A percentile compares a stretch with the other conserved stretches of the same genome.
These are phyloP conservation scores for Intellagama lesueurii DNA, from an alignment of 2,797 vertebrate genomes.

Conservation along the genomic window DNA sequence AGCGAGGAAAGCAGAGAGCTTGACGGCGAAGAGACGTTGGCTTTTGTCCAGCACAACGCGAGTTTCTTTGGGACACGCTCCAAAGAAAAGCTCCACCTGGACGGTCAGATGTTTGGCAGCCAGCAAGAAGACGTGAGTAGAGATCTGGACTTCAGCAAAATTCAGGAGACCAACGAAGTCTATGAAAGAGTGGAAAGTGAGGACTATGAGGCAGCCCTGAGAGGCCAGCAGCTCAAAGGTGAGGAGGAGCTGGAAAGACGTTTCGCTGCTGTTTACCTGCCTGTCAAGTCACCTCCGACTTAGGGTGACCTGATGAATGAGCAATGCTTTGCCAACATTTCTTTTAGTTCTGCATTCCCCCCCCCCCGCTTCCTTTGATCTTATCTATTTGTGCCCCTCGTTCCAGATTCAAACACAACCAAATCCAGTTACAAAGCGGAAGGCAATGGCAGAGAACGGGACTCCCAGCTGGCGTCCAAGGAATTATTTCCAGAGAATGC, in stretches of 20 bases:
- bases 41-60: conserved; percentile 79
- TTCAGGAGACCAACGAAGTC: conserved; percentile 93
- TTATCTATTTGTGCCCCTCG: conserved; percentile 56
- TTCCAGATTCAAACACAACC: conserved; percentile 86
- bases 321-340: conserved; percentile 48
- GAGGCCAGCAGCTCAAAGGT: conserved; percentile 83
- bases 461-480: conserved; percentile 75
- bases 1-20: conserved; percentile 80
- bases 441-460: conserved; percentile 69
- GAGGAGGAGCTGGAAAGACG: conserved; percentile 52
- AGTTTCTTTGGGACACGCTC: conserved; percentile 78
- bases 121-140: conserved; percentile 61
- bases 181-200: conserved; percentile 85
- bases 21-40: conserved; percentile 61
- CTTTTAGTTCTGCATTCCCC: conserved; percentile 33
- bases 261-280: too few species aligned
- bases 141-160: conserved; percentile 78
- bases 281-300: too few species aligned
- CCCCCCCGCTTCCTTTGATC: conserved; percentile 24
- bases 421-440: conserved; percentile 77
- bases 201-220: conserved; percentile 83
- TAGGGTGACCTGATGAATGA: conserved; percentile 11
- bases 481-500: conserved; percentile 84
- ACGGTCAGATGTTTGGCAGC: conserved; percentile 72
- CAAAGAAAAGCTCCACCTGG: conserved; percentile 73